Conservation (phyloP, 2,797 vertebrate genomes). For the Onychomys arenicola region DNA sequence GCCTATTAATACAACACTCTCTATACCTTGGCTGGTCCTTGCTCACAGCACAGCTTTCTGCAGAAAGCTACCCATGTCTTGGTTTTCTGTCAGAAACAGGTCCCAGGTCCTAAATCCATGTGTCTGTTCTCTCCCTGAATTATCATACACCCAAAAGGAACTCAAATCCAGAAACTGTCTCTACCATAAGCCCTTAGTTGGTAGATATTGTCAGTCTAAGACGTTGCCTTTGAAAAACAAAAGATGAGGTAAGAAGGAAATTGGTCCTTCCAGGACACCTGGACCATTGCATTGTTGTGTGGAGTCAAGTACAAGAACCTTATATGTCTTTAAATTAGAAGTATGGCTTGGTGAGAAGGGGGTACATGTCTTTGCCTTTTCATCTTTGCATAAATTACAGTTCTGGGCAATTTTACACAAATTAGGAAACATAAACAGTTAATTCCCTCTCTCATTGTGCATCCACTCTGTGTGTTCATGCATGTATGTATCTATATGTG, state of each 20-base stretch:
- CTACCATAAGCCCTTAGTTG: neutral
- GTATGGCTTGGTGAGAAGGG: slow-evolving; percentile 51
- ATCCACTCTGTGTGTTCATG: neutral
- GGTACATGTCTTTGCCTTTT: slow-evolving; percentile 14
- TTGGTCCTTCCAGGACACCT: slow-evolving; percentile 41
- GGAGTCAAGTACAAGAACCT: slow-evolving; percentile 53
- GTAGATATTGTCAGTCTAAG: rapidly evolving
- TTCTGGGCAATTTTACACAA: slow-evolving; percentile 17
- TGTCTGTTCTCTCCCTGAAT: neutral
- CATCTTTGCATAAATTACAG: neutral
- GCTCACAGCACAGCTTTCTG: neutral
- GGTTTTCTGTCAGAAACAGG: neutral
- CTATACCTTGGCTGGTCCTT: neutral
- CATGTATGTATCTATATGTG: neutral
- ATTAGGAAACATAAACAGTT: slow-evolving; percentile 18
- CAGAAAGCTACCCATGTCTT: neutral
- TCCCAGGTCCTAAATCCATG: neutral
- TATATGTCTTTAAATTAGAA: slow-evolving; percentile 62
- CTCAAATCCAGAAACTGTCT: slow-evolving; percentile 65
- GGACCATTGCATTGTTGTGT: neutral
- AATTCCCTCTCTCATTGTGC: neutral
- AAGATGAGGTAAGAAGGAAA: slow-evolving; percentile 33
- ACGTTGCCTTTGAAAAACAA: slow-evolving; percentile 66
- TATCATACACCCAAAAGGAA: neutral
- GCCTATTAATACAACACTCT: neutral